Percentiles rank a stretch among this genome's conserved stretches.
Evolutionary conservation across 2,113 vertebrate genomes (phyloP).

Genomic region (Rhinoderma darwinii): DNA sequence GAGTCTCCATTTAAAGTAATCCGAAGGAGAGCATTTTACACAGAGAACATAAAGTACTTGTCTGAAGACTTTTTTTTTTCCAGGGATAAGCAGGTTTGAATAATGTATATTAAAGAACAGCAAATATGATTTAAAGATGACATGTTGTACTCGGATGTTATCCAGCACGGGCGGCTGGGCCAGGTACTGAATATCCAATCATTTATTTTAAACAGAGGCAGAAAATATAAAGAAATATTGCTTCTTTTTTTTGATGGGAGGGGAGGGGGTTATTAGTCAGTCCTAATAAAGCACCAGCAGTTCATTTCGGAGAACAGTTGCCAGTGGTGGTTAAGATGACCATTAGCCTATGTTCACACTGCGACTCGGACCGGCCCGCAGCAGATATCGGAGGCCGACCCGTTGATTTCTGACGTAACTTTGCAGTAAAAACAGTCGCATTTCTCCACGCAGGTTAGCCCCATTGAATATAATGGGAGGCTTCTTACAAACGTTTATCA

Average conservation of each 20-base stretch:
- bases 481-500: too few species aligned
- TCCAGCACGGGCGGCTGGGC: neutral
- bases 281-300: neutral
- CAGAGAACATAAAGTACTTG: constrained; percentile 51
- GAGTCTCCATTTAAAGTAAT: constrained; percentile 64
- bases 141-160: constrained; percentile 61
- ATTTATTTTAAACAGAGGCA: neutral
- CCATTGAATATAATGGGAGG: too few species aligned
- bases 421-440: too few species aligned
- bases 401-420: too few species aligned
- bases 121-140: constrained; percentile 60
- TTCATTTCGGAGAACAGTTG: too few species aligned
- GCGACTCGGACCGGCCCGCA: too few species aligned
- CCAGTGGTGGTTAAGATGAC: too few species aligned
- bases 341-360: too few species aligned
- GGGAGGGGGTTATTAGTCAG: neutral
- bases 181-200: neutral
- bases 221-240: neutral
- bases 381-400: too few species aligned
- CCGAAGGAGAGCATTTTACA: constrained; percentile 35
- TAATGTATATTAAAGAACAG: constrained; percentile 65
- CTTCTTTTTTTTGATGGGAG: neutral
- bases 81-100: constrained; percentile 61
- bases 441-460: too few species aligned
- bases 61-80: neutral